Percentiles rank a stretch among this genome's conserved stretches.
phyloP scores from a whole-genome alignment of 2,888 invertebrate species.

The Agriopis marginaria region DNA sequence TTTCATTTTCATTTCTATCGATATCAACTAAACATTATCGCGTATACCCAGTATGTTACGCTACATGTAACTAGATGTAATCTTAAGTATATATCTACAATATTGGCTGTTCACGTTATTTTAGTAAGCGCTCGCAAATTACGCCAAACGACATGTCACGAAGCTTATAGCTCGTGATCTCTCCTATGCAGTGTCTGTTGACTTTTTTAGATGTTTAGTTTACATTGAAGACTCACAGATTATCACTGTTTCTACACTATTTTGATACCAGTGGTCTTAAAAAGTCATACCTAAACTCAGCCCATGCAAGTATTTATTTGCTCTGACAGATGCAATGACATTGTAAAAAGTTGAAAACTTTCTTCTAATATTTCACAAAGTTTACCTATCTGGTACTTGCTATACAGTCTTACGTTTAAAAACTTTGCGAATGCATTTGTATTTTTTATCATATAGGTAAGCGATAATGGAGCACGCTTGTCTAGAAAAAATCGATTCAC shows the following conservation, averaged over 20 bases:
- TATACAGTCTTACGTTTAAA: no score
- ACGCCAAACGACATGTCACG: conserved; percentile 58
- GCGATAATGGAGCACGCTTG: no score
- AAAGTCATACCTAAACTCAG: background rate
- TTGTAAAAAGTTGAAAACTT: no score
- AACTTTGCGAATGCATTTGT: no score
- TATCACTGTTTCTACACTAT: background rate
- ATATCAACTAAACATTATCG: background rate
- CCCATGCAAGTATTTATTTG: no score
- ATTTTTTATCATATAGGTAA: no score
- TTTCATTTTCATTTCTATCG: conserved; percentile 5
- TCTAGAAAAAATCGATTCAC: no score
- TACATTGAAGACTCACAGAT: background rate
- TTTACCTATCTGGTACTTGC: no score
- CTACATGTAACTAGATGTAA: background rate
- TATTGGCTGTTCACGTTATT: conserved; percentile 32
- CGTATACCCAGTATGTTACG: background rate
- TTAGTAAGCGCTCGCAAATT: conserved; percentile 55
- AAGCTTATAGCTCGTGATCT: conserved; percentile 42
- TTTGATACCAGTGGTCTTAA: background rate
- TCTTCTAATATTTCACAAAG: no score
- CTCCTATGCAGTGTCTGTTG: conserved; percentile 34
- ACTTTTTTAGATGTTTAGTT: conserved; percentile 20
- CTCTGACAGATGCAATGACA: no score
- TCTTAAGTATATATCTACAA: conserved; percentile 6